Evolutionary conservation across 2,888 invertebrate genomes (phyloP), one percentile per base, ranked within the genome.

Genomic region (Malacosoma neustria): DNA sequence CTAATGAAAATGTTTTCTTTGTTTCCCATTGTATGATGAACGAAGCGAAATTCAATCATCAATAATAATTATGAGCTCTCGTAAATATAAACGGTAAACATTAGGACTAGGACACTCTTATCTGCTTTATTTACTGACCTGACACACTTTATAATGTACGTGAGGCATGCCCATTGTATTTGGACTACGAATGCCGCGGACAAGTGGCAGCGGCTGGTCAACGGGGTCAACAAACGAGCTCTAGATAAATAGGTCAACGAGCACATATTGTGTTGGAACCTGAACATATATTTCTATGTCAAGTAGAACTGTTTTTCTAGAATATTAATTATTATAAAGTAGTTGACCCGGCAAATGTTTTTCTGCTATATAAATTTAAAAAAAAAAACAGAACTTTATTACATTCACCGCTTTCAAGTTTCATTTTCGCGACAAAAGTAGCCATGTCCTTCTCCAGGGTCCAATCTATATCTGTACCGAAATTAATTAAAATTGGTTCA

Each of bases 161-260:
- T 4, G 22, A 22, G 6, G 22, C 22, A 9, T 22, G 22, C 6
- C 22, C 9, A 22, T 22, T 22, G 22, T 22, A 4, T 22, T 22
- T 22, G 6, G 15, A 22, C 22, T 22, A 22, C 3, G 22, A 22
- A 7, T 7, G 7, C 6, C 7, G 22, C 22, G 22, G 7, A 9
- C 22, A 22, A 22, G 22, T 22, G 22, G 22, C 22, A 22, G 62
- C 65, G 63, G 56, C 57, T 65, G 69, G 60, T 62, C 62, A 72
- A 60, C 62, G 61, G 63, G 72, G 72, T 70, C 71, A 65, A 59
- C 63, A 68, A 72, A 72, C 71, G 64, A 60, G 67, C 56, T 59
- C 48, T 49, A 52, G 54, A 54, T 52, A 61, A 61, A 57, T 60
- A 48, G 66, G 68, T 67, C 57, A 63, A 51, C 59, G 52, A 57